Conservation (phyloP, 2,888 invertebrate genomes). For the Oscheius sp. region DNA sequence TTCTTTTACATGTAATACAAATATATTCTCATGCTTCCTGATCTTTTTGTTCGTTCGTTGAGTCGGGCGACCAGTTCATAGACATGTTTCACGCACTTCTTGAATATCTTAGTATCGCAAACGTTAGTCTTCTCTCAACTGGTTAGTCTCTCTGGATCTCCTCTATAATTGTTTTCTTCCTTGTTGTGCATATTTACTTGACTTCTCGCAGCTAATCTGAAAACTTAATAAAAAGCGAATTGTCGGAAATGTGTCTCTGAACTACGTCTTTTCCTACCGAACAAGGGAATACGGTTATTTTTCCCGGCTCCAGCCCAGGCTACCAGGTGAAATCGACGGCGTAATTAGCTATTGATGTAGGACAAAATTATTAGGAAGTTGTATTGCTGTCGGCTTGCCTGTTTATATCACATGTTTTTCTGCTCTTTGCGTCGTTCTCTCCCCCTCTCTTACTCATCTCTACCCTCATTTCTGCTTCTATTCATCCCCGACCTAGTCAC, state of each 20-base stretch:
- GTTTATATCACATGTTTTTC: not conserved
- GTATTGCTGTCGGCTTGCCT: not conserved
- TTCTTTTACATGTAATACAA: not conserved
- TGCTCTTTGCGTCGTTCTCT: not conserved
- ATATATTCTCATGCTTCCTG: not conserved
- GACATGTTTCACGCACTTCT: constrained; percentile 23
- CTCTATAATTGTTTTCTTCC: not conserved
- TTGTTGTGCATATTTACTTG: not conserved
- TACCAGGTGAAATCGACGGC: too few relatives aligned
- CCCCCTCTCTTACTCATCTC: not conserved
- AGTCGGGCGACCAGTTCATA: constrained; percentile 8
- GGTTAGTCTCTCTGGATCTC: not conserved
- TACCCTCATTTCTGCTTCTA: not conserved
- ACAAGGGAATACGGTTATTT: too few relatives aligned
- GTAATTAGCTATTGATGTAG: too few relatives aligned
- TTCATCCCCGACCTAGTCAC: not conserved
- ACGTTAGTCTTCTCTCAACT: constrained; percentile 2
- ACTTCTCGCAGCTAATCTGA: too few relatives aligned
- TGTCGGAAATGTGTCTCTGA: too few relatives aligned
- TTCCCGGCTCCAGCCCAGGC: not conserved
- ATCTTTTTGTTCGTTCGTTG: not conserved
- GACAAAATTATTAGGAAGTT: too few relatives aligned
- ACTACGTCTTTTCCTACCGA: not conserved
- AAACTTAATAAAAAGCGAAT: too few relatives aligned
- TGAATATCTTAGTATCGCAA: constrained; percentile 20